phyloP scores from a whole-genome alignment of 2,113 vertebrate genomes.

The western clawed frog (Xenopus tropicalis) region UCB_Xtro_10.0 CM004450.2:97204001-97204500 shows the following conservation, averaged over 20 bases:
- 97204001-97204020: not conserved
- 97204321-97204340: no score
- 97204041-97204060: constrained; percentile 7
- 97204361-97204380: no score
- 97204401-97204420: no score
- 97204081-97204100: constrained; percentile 4
- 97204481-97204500: not conserved
- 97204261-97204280: no score
- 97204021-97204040: not conserved
- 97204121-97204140: constrained; percentile 18
- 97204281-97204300: no score
- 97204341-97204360: no score
- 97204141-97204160: constrained; percentile 19
- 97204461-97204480: no score
- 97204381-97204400: no score
- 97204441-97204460: no score
- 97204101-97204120: constrained; percentile 9
- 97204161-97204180: constrained; percentile 2
- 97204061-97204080: constrained; percentile 6
- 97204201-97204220: not conserved
- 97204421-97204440: no score
- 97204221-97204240: not conserved
- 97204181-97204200: not conserved
- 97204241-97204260: no score
- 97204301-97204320: no score